Evolutionary conservation across 2,113 vertebrate species (phyloP).

Genomic region (Heptranchias perlo): DNA sequence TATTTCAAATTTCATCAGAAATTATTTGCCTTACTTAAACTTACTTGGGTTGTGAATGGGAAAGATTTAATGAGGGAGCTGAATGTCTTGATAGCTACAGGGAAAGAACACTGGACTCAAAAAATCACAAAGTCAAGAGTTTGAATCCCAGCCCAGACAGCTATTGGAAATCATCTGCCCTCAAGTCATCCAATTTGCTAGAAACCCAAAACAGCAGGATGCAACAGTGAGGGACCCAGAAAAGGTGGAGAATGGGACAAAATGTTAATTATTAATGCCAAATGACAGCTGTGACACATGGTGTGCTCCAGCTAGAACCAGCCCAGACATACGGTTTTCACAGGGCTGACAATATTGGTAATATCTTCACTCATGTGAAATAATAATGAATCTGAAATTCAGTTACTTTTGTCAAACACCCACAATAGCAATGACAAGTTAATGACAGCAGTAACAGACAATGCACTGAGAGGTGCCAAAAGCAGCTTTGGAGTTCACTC

Average conservation of each 20-base stretch:
- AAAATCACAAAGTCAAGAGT: not conserved
- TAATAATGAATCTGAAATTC: constrained; percentile 34
- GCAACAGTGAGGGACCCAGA: not conserved
- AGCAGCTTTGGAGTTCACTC: not conserved
- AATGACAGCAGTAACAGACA: constrained; percentile 19
- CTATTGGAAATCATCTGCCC: not conserved
- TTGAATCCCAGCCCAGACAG: not conserved
- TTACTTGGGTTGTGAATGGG: not conserved
- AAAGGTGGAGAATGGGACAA: not conserved
- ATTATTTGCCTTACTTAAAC: not conserved
- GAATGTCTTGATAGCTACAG: too few species aligned
- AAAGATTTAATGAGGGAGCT: not conserved
- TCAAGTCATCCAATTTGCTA: not conserved
- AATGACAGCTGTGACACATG: constrained; percentile 13
- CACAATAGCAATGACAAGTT: constrained; percentile 17
- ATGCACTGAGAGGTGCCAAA: not conserved
- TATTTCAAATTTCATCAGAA: not conserved
- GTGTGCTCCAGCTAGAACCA: not conserved
- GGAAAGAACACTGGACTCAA: not conserved
- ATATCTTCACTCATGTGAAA: constrained; percentile 19
- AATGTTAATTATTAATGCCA: not conserved
- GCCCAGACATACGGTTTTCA: constrained; percentile 5
- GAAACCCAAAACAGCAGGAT: not conserved
- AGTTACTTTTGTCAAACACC: constrained; percentile 26
- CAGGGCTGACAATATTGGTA: not conserved